A percentile compares a stretch with the other conserved stretches of the same genome.
Conservation (phyloP, 2,888 invertebrate genomes). For the Cynaeus angustus region DNA sequence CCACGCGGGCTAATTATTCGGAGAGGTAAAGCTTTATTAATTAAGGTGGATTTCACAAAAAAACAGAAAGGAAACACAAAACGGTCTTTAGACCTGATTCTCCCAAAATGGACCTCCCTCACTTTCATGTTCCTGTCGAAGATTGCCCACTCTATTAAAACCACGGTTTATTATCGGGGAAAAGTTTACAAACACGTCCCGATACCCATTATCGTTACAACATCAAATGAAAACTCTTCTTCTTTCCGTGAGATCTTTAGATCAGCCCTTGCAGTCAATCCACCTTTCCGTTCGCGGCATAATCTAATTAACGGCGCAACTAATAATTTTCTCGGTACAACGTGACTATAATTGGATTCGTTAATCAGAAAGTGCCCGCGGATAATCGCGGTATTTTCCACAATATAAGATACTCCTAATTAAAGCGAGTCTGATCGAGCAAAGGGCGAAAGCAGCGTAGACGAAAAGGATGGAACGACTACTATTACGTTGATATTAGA, state of each 20-base stretch:
- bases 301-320: slow-evolving; percentile 71
- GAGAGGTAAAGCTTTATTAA: slow-evolving; percentile 47
- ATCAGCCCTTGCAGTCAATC: slow-evolving; percentile 57
- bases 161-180: too few relatives aligned
- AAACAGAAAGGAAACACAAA: slow-evolving; percentile 28
- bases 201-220: slow-evolving; percentile 8
- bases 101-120: slow-evolving; percentile 16
- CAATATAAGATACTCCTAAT: slow-evolving; percentile 66
- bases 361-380: slow-evolving; percentile 71
- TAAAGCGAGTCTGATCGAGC: slow-evolving; percentile 55
- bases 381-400: slow-evolving; percentile 68
- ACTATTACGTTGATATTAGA: slow-evolving; percentile 31
- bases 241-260: slow-evolving; percentile 18
- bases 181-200: too few relatives aligned
- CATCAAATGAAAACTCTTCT: too few relatives aligned
- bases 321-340: slow-evolving; percentile 71
- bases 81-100: slow-evolving; percentile 18
- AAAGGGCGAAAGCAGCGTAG: slow-evolving; percentile 28
- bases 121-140: too few relatives aligned
- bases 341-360: slow-evolving; percentile 72
- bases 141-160: too few relatives aligned
- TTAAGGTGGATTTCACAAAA: slow-evolving; percentile 42
- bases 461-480: slow-evolving; percentile 32
- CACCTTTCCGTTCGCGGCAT: slow-evolving; percentile 62
- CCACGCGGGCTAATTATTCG: slow-evolving; percentile 58